Conservation (phyloP, 2,888 invertebrate species). For the Tenthredo scrophulariae region DNA sequence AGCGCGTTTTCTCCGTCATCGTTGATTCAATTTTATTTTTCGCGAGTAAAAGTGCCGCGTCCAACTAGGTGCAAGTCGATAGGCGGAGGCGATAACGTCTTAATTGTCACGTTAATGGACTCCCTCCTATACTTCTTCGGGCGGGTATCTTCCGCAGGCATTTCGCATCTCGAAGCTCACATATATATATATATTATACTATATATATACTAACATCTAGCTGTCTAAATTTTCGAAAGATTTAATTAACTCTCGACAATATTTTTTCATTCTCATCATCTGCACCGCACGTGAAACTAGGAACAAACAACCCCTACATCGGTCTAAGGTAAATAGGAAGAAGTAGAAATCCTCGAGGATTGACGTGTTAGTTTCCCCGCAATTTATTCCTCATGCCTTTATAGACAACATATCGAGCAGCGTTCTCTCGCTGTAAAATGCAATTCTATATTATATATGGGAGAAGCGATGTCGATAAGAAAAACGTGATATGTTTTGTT, state of each 20-base stretch:
- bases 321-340: not conserved
- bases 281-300: not conserved
- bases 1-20: not conserved
- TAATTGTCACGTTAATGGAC: slow-evolving; percentile 68
- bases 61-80: slow-evolving; percentile 40
- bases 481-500: not conserved
- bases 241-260: slow-evolving; percentile 33
- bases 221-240: slow-evolving; percentile 7
- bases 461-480: slow-evolving; percentile 10
- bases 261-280: not conserved
- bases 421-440: not conserved
- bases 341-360: not conserved
- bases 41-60: slow-evolving; percentile 41
- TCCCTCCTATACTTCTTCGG: not conserved
- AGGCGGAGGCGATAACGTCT: slow-evolving; percentile 71
- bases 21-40: slow-evolving; percentile 47
- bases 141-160: not conserved
- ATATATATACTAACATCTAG: not conserved
- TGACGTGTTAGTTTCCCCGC: not conserved
- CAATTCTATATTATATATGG: not conserved
- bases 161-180: not conserved
- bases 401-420: not conserved
- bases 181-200: not conserved
- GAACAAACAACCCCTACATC: not conserved
- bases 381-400: not conserved